Percentiles rank a stretch among this genome's conserved stretches.
Conservation (phyloP, 2,888 invertebrate species). For the Amblyjoppa proteus region DNA sequence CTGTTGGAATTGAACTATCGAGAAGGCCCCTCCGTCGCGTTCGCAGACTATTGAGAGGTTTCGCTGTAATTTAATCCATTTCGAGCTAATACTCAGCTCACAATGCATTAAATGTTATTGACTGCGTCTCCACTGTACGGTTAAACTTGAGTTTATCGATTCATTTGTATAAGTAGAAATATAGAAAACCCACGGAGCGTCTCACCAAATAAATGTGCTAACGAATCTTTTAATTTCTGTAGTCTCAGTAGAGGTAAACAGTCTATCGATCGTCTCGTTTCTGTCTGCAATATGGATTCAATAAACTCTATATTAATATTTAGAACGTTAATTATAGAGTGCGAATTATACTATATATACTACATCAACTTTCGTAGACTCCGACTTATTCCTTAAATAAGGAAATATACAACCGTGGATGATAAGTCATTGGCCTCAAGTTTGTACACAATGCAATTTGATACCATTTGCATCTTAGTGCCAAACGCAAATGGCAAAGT, state of each 20-base stretch:
- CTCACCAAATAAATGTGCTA: not conserved
- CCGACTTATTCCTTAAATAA: too few relatives aligned
- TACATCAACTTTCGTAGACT: too few relatives aligned
- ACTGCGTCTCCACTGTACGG: not conserved
- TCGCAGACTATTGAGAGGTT: not conserved
- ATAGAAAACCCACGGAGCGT: not conserved
- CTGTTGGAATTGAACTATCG: not conserved
- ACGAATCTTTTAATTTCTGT: not conserved
- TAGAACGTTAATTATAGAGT: too few relatives aligned
- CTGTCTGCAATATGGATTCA: not conserved
- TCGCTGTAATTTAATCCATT: not conserved
- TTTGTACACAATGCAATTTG: not conserved
- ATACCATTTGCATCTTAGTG: not conserved
- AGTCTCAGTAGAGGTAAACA: not conserved
- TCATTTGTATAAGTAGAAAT: not conserved
- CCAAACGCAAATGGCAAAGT: too few relatives aligned
- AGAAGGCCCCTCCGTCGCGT: not conserved
- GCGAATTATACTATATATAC: too few relatives aligned
- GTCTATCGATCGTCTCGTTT: not conserved
- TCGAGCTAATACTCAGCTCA: conserved; percentile 2
- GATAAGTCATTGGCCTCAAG: not conserved
- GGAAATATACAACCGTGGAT: not conserved
- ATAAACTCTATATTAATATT: not conserved
- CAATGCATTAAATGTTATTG: conserved; percentile 2
- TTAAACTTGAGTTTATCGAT: not conserved